Evolutionary conservation across 2,113 vertebrate species (phyloP).

Genomic region (Orycteropus afer): DNA sequence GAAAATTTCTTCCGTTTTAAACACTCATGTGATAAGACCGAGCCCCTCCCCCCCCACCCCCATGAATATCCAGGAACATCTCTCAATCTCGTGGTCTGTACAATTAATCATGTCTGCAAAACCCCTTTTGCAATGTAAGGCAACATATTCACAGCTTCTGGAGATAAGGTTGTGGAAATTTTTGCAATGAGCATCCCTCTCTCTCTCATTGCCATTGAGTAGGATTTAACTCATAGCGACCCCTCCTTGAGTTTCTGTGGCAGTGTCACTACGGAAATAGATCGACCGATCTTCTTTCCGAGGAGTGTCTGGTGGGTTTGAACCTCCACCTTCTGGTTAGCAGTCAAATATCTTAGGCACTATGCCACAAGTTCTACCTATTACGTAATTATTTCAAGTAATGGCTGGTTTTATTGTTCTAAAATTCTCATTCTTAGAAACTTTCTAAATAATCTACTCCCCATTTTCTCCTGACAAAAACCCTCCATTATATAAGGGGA

Average conservation of each 20-base stretch:
- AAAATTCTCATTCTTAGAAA: not conserved
- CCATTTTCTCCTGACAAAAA: not conserved
- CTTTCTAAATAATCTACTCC: not conserved
- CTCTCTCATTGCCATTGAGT: too few species aligned
- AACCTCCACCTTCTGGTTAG: too few species aligned
- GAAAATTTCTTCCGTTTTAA: not conserved
- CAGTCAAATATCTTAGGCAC: too few species aligned
- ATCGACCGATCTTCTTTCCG: too few species aligned
- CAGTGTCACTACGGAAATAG: too few species aligned
- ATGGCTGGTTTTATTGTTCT: not conserved
- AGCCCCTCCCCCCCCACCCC: too few species aligned
- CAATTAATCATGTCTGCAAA: not conserved
- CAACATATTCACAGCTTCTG: not conserved
- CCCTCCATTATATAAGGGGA: rapidly evolving
- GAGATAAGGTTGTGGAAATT: not conserved
- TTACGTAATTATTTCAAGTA: not conserved
- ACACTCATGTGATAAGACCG: not conserved
- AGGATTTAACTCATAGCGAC: too few species aligned
- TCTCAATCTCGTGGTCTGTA: not conserved
- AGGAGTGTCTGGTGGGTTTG: too few species aligned
- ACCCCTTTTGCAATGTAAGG: not conserved
- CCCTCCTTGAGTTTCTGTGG: too few species aligned
- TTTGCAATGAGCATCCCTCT: not conserved
- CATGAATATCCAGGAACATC: not conserved
- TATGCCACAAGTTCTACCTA: not conserved